phyloP scores from a whole-genome alignment of 2,888 invertebrate species.

The Cataglyphis rosenhaueri region DNA sequence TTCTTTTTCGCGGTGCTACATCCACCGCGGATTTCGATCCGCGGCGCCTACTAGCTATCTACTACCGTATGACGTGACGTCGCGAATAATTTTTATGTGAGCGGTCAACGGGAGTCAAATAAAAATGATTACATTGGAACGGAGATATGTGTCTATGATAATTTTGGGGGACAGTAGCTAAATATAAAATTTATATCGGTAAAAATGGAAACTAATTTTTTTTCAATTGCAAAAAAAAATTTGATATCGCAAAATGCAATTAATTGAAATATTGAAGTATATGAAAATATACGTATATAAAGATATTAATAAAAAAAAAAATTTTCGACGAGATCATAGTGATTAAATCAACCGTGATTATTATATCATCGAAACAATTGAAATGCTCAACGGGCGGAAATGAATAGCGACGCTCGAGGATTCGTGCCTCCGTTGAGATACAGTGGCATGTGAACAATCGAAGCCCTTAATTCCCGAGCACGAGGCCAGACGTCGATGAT shows the following conservation, averaged over 20 bases:
- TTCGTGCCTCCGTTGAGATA: neutral
- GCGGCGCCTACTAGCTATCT: constrained; percentile 4
- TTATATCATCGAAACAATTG: constrained; percentile 27
- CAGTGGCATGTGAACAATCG: constrained; percentile 64
- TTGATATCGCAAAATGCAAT: neutral
- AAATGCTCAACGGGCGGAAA: neutral
- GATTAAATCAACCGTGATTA: constrained; percentile 9
- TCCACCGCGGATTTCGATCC: constrained; percentile 48
- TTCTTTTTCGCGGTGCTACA: constrained; percentile 34
- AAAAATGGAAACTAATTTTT: neutral
- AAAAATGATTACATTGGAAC: neutral
- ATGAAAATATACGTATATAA: neutral
- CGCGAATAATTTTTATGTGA: constrained; percentile 42
- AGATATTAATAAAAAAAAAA: neutral
- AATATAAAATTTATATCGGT: no score
- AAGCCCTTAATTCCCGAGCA: constrained; percentile 69
- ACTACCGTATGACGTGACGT: constrained; percentile 13
- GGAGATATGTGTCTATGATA: neutral
- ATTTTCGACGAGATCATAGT: neutral
- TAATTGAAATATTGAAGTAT: neutral
- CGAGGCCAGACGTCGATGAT: constrained; percentile 72
- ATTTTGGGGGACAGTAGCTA: no score
- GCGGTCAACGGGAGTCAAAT: neutral
- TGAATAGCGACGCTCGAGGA: neutral
- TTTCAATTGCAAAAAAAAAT: neutral